These are phyloP conservation scores for Microtus ochrogaster DNA, from an alignment of 2,113 vertebrate species.

Conservation along the genomic window DNA sequence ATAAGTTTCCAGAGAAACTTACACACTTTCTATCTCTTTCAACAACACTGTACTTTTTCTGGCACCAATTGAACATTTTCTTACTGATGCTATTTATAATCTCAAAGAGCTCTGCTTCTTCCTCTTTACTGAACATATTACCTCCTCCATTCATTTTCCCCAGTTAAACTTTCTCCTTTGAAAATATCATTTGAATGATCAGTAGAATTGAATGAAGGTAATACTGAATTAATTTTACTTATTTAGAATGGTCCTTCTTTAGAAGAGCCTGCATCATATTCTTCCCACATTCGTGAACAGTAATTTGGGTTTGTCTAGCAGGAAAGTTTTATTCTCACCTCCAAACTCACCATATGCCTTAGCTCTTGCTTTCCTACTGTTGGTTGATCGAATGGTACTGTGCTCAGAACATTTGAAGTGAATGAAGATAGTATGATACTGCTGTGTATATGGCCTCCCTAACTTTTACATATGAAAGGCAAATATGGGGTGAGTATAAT, in stretches of 20 bases:
- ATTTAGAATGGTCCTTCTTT: neutral
- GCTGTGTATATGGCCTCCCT: too few relatives aligned
- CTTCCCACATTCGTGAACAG: neutral
- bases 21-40: neutral
- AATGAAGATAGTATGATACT: neutral
- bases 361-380: neutral
- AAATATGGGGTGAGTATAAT: neutral
- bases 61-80: neutral
- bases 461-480: neutral
- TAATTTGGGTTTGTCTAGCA: neutral
- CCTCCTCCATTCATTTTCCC: neutral
- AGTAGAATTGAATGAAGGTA: neutral
- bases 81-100: neutral
- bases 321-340: neutral
- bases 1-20: neutral
- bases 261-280: neutral
- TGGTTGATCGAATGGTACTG: neutral
- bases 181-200: neutral
- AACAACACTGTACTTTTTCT: neutral
- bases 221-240: neutral
- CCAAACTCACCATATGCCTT: neutral
- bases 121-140: neutral
- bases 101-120: neutral
- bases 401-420: neutral
- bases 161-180: neutral